Evolutionary conservation across 2,113 vertebrate genomes (phyloP).

Genomic region (Sander vitreus): DNA sequence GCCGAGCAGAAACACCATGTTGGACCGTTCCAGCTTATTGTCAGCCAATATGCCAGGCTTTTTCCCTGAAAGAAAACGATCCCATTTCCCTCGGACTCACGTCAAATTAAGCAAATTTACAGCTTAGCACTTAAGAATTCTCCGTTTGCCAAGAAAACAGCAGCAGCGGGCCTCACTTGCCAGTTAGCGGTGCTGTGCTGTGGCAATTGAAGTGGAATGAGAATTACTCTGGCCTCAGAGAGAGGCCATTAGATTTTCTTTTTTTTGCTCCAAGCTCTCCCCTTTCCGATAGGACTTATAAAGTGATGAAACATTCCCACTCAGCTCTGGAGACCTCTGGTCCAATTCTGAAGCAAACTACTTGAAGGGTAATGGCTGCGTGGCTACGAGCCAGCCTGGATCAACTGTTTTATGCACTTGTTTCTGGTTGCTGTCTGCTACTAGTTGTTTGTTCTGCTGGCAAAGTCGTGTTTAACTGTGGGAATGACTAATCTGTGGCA

Average conservation of each 20-base stretch:
- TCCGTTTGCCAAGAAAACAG: slow-evolving; percentile 82
- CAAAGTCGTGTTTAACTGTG: slow-evolving; percentile 69
- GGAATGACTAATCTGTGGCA: slow-evolving; percentile 69
- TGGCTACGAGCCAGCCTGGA: slow-evolving; percentile 70
- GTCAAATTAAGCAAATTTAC: slow-evolving; percentile 88
- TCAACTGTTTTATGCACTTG: slow-evolving; percentile 60
- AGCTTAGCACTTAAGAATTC: slow-evolving; percentile 85
- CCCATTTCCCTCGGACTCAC: slow-evolving; percentile 80
- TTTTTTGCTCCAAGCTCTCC: slow-evolving; percentile 64
- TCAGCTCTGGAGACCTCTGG: slow-evolving; percentile 70
- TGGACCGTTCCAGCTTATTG: slow-evolving; percentile 81
- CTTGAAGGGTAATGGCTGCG: slow-evolving; percentile 76
- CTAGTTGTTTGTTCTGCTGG: slow-evolving; percentile 72
- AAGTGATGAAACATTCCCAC: slow-evolving; percentile 73
- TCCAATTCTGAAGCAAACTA: slow-evolving; percentile 72
- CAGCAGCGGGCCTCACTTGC: slow-evolving; percentile 61
- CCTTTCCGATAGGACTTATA: slow-evolving; percentile 70
- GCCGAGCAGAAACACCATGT: slow-evolving; percentile 77
- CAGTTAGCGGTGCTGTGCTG: slow-evolving; percentile 64
- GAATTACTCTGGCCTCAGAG: slow-evolving; percentile 67
- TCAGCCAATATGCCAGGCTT: slow-evolving; percentile 81
- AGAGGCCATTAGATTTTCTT: slow-evolving; percentile 50
- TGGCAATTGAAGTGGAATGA: slow-evolving; percentile 70
- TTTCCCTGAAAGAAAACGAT: slow-evolving; percentile 81
- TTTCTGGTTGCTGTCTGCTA: slow-evolving; percentile 70